These are phyloP conservation scores for Pardosa pseudoannulata DNA, from an alignment of 2,888 invertebrate species.

Conservation along the genomic window DNA sequence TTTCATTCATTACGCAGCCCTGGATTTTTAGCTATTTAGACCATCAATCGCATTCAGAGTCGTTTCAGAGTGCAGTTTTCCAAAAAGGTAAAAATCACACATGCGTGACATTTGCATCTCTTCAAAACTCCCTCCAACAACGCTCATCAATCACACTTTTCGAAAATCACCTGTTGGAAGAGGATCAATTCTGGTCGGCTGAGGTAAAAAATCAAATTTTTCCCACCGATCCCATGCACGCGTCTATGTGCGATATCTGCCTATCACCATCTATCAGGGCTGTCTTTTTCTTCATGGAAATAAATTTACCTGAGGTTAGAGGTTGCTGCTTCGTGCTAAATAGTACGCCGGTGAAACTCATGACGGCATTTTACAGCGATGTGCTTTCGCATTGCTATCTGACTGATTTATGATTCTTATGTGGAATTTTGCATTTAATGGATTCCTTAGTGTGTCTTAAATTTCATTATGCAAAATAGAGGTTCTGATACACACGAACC, in stretches of 20 bases:
- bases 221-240: neutral
- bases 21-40: no score
- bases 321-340: neutral
- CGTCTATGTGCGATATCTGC: neutral
- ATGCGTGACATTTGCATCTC: neutral
- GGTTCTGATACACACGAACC: no score
- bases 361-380: no score
- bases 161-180: neutral
- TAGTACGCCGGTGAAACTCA: no score
- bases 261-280: neutral
- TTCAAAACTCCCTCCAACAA: neutral
- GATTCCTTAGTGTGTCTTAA: no score
- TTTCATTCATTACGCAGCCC: no score
- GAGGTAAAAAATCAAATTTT: neutral
- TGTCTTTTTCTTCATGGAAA: neutral
- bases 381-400: no score
- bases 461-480: no score
- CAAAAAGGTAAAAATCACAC: neutral
- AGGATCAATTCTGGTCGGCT: neutral
- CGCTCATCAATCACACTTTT: constrained; percentile 20
- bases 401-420: no score
- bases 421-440: no score
- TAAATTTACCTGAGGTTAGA: neutral
- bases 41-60: no score
- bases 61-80: no score